Conservation (phyloP, 2,888 invertebrate species). For the Catocala sponsa region DNA sequence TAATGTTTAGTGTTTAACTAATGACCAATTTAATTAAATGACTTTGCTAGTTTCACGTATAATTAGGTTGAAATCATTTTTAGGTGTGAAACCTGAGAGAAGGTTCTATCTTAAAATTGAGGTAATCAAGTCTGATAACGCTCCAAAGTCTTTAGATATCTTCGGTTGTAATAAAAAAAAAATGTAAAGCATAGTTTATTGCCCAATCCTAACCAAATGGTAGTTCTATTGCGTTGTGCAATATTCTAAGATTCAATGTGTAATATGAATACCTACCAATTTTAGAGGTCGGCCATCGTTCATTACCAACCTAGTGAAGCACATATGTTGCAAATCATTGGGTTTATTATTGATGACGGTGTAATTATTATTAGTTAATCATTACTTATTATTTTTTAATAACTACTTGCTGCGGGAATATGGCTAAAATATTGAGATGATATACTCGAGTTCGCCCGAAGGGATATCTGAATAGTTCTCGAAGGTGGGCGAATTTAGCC, state of each 20-base stretch:
- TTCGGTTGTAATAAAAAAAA: background rate
- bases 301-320: constrained; percentile 2
- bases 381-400: constrained; percentile 14
- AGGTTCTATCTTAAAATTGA: too few relatives aligned
- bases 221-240: constrained; percentile 14
- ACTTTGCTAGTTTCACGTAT: too few relatives aligned
- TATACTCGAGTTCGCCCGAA: too few relatives aligned
- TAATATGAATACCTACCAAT: constrained; percentile 19
- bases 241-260: constrained; percentile 26
- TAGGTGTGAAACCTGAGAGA: background rate
- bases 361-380: constrained; percentile 1
- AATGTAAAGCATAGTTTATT: background rate
- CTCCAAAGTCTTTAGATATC: too few relatives aligned
- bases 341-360: constrained; percentile 10
- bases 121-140: too few relatives aligned
- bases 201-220: constrained; percentile 3
- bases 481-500: too few relatives aligned
- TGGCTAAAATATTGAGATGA: too few relatives aligned
- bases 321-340: constrained; percentile 17
- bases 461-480: too few relatives aligned
- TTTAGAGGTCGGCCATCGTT: constrained; percentile 21
- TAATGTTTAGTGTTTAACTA: too few relatives aligned
- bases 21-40: too few relatives aligned
- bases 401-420: background rate
- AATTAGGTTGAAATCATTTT: background rate